Evolutionary conservation across 2,888 invertebrate species (phyloP).

Genomic region (Mamestra brassicae): DNA sequence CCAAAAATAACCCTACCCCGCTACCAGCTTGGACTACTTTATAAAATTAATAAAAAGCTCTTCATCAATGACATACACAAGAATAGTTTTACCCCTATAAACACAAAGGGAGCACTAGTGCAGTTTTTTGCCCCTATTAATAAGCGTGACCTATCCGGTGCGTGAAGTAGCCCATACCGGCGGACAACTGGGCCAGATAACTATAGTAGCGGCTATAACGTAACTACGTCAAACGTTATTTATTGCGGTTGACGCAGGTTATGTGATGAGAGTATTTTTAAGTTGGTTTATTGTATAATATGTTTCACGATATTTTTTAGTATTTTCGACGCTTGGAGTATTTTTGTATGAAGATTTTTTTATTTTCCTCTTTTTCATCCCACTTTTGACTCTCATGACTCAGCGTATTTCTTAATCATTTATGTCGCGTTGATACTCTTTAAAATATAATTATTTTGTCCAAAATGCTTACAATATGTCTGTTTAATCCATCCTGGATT

Average conservation of each 20-base stretch:
- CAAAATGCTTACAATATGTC: too few relatives aligned
- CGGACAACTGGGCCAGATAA: conserved; percentile 61
- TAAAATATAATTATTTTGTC: too few relatives aligned
- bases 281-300: not conserved
- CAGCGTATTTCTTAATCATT: too few relatives aligned
- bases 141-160: conserved; percentile 63
- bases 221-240: conserved; percentile 52
- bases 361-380: too few relatives aligned
- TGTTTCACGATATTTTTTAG: too few relatives aligned
- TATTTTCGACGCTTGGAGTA: too few relatives aligned
- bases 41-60: conserved; percentile 13
- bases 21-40: not conserved
- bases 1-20: not conserved
- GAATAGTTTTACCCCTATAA: conserved; percentile 35
- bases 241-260: conserved; percentile 45
- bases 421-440: too few relatives aligned
- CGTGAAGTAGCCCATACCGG: conserved; percentile 46
- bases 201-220: conserved; percentile 43
- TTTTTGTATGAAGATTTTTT: too few relatives aligned
- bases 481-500: too few relatives aligned
- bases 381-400: too few relatives aligned
- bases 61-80: conserved; percentile 51
- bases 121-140: conserved; percentile 53
- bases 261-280: conserved; percentile 20
- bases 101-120: conserved; percentile 47